These are phyloP conservation scores for Typhlomys cinereus DNA, from an alignment of 2,113 vertebrate species.

Conservation along the genomic window DNA sequence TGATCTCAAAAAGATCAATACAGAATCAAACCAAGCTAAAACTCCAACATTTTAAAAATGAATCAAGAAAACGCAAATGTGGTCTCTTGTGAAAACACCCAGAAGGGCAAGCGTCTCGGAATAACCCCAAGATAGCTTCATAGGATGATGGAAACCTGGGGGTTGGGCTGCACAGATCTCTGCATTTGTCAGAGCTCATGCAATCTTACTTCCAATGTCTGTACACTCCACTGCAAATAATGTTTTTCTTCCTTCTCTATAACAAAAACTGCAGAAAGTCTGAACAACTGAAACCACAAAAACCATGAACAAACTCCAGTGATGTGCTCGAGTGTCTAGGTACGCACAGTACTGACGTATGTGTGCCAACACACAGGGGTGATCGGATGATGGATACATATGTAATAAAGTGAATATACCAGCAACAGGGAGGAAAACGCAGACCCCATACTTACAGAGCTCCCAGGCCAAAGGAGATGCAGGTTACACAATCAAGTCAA, in stretches of 20 bases:
- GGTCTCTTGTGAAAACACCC: background rate
- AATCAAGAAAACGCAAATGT: background rate
- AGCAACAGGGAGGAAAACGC: no score
- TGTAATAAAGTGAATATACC: no score
- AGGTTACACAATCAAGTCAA: background rate
- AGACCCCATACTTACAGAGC: no score
- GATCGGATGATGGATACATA: no score
- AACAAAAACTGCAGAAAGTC: no score
- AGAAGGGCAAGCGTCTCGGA: background rate
- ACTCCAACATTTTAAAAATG: background rate
- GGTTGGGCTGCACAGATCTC: background rate
- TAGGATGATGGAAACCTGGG: background rate
- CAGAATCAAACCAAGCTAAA: background rate
- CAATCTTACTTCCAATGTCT: background rate
- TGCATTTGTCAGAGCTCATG: background rate
- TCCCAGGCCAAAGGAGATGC: background rate
- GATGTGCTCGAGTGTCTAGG: background rate
- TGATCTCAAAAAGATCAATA: background rate
- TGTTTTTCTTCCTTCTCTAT: background rate
- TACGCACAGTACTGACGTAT: background rate
- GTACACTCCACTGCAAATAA: background rate
- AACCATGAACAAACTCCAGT: background rate
- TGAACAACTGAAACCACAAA: background rate
- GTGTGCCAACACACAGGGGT: background rate
- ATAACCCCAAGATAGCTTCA: no score